Conservation (phyloP, 2,797 vertebrate genomes). For the Carduelis carduelis region DNA sequence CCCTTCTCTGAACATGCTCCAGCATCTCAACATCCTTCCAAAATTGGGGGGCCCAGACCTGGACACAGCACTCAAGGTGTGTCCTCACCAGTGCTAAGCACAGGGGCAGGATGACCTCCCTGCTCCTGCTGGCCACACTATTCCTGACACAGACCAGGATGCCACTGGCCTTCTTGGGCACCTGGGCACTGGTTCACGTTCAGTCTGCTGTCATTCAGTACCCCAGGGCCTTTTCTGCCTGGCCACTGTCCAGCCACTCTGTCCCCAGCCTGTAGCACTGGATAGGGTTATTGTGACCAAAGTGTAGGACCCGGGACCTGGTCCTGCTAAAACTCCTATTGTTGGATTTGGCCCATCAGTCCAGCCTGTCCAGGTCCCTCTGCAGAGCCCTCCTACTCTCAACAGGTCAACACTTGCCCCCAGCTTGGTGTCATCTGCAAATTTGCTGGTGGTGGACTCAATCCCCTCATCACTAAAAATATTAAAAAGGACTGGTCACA, state of each 20-base stretch:
- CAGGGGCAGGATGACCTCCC: neutral
- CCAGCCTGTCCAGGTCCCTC: neutral
- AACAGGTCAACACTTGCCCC: rapidly evolving
- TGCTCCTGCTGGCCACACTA: neutral
- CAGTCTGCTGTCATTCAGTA: neutral
- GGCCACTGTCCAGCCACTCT: neutral
- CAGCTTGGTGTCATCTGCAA: neutral
- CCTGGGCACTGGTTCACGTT: neutral
- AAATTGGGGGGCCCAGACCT: rapidly evolving
- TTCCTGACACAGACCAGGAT: neutral
- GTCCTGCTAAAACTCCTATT: neutral
- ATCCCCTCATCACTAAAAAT: neutral
- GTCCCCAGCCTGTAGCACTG: neutral
- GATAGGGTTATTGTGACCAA: neutral
- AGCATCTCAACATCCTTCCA: neutral
- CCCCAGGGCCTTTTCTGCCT: neutral
- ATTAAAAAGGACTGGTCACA: neutral
- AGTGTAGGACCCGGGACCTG: rapidly evolving
- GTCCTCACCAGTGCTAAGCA: neutral
- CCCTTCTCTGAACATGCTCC: neutral
- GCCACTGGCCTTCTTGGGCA: neutral
- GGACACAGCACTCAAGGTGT: neutral
- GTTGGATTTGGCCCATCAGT: rapidly evolving
- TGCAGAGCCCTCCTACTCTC: neutral
- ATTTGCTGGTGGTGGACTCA: neutral